Percentiles rank a stretch among this genome's conserved stretches.
phyloP scores from a whole-genome alignment of 2,888 invertebrate genomes.

The Limnephilus marmoratus region DNA sequence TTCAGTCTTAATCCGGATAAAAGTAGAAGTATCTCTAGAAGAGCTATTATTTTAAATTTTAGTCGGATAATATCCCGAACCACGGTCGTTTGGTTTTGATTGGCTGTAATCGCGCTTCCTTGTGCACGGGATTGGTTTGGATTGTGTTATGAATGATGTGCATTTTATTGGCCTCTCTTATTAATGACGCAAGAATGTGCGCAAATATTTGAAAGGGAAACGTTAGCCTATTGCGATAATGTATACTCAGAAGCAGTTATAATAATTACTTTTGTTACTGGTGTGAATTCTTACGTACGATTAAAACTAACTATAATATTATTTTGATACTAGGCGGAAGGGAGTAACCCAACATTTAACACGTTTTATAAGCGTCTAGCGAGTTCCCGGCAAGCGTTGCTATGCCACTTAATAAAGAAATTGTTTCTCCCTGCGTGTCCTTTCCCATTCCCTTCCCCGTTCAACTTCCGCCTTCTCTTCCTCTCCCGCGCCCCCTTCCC shows the following conservation, averaged over 20 bases:
- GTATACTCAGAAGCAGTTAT: neutral
- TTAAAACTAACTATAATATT: neutral
- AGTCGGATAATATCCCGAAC: neutral
- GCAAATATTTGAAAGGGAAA: slow-evolving; percentile 2
- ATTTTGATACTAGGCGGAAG: neutral
- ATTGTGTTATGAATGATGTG: neutral
- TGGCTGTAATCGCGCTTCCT: neutral
- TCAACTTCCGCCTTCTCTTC: no score
- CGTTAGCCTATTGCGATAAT: neutral
- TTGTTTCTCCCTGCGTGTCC: no score
- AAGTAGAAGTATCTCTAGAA: no score
- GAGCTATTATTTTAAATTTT: no score
- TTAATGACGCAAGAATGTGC: slow-evolving; percentile 2
- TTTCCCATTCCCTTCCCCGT: no score
- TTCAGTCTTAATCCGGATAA: no score
- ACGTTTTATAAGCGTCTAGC: no score
- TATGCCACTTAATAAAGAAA: no score
- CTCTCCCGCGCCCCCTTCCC: no score
- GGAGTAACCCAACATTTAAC: neutral
- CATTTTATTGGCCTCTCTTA: slow-evolving; percentile 2
- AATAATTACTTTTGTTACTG: neutral
- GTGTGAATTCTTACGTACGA: neutral
- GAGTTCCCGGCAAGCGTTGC: no score
- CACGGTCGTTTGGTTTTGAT: neutral
- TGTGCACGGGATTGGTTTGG: neutral